Evolutionary conservation across 2,113 vertebrate species (phyloP), one percentile per base, ranked within the genome.

Genomic region (Vulpes ferrilata): DNA sequence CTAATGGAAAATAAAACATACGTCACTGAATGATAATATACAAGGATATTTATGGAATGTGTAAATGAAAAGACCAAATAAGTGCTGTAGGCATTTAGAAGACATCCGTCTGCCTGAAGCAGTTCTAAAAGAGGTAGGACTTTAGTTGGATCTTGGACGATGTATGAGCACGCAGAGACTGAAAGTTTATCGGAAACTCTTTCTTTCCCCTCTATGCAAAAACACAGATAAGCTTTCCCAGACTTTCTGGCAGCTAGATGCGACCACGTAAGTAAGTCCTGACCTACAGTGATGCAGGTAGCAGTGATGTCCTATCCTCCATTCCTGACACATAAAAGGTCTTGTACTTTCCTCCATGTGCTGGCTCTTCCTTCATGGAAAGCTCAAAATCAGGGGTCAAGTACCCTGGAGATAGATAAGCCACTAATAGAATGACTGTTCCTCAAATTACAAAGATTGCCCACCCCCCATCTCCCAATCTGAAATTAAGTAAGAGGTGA

Each of bases 241-340:
- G 19, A 6, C 17, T 69, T 13, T 69, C 64, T 80, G 84, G 38
- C 20, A 88, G 20, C 38, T 79, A 25, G 11, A 53, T 53, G 11
- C 48, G 23, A 3, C 30, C 53, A 15, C 5, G 6, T 79, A 62
- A 69, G 30, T 53, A 16, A 51, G 7, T 51, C 76, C 35, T 73
- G 65, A n/a, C 11, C n/a, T 78, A 12, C 32, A 43, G 25, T 78
- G 20, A 64, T n/a, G 2, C 30, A 64, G 17, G 16, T 16, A 65
- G 7, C 51, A 23, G 10, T 5, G 4, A 10, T 11, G 0, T 12
- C 0, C 4, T 62, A 12, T 25, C 9, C 7, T 76, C 17, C 12
- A 17, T 23, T 32, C 6, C 60, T 94, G 79, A 0, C 11, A 38
- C 11, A 5, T 80, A 35, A 20, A 51, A 79, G 25, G 9, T 92